A percentile compares a stretch with the other conserved stretches of the same genome.
Evolutionary conservation across 2,797 vertebrate species (phyloP).

Genomic region (Gadopsis bispinosus): DNA sequence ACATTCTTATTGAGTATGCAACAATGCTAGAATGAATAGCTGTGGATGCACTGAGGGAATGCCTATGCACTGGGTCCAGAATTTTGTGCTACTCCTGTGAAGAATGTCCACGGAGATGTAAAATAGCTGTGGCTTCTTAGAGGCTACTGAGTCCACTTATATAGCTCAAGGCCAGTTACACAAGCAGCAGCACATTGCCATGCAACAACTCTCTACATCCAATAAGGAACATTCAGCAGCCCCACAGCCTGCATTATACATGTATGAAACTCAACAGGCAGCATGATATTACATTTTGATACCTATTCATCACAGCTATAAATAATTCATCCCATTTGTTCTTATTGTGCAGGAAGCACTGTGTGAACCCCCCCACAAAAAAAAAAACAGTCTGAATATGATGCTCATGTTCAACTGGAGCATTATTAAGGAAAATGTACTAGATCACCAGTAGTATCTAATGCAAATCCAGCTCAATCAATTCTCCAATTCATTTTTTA

Average conservation of each 20-base stretch:
- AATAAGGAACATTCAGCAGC: conserved; percentile 10
- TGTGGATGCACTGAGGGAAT: no score
- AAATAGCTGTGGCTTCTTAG: conserved; percentile 17
- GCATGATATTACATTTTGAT: conserved; percentile 38
- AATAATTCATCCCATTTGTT: conserved; percentile 34
- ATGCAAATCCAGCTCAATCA: neutral
- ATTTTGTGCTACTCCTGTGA: no score
- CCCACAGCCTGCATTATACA: conserved; percentile 26
- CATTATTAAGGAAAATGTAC: no score
- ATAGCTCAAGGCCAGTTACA: conserved; percentile 51
- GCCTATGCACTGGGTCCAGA: no score
- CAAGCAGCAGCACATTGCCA: conserved; percentile 26
- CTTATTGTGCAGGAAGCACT: conserved; percentile 14
- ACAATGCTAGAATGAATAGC: no score
- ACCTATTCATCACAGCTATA: conserved; percentile 46
- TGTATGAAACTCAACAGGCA: conserved; percentile 43
- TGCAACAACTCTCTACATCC: conserved; percentile 7
- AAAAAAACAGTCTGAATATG: neutral
- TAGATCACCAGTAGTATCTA: neutral
- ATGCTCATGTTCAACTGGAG: no score
- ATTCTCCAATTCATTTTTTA: neutral
- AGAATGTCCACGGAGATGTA: conserved; percentile 16
- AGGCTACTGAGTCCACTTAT: conserved; percentile 33
- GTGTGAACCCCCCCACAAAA: neutral
- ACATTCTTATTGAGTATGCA: no score